Evolutionary conservation across 2,888 invertebrate species (phyloP), one percentile per base, ranked within the genome.

Genomic region (Corbicula japonica): DNA sequence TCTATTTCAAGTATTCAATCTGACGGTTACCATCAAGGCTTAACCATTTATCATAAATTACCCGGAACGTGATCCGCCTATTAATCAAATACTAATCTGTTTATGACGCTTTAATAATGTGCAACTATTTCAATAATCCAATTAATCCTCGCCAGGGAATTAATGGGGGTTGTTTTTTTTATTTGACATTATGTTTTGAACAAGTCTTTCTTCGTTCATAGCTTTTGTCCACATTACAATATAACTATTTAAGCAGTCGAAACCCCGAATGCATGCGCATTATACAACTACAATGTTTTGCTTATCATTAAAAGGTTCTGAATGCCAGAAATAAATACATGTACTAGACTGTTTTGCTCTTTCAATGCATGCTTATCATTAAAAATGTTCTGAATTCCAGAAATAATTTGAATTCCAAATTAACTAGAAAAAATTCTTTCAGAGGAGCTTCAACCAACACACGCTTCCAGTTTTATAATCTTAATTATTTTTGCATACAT

Each of bases 41-140:
- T 12, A 12, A 18, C 18, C 10, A 41, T n/a, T 48, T 21, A 5
- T 48, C 48, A 21, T 21, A 48, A 48, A 6, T 18, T 5, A 21
- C 6, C 10, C 18, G 8, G 8, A n/a, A n/a, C n/a, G n/a, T n/a
- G n/a, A n/a, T n/a, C n/a, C n/a, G n/a, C n/a, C n/a, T n/a, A n/a
- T n/a, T n/a, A n/a, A n/a, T n/a, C n/a, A n/a, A n/a, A n/a, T n/a
- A n/a, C n/a, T n/a, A n/a, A n/a, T n/a, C n/a, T n/a, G n/a, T n/a
- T n/a, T n/a, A n/a, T n/a, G n/a, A n/a, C 21, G 52, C 52, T 52
- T 6, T 52, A 52, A 52, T 52, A 12, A 18, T 52, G 28, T 52
- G 12, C 52, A 52, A 52, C 4, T 52, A 52, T 52, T 52, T 26
- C 26, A 52, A 23, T 52, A 26, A 52, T 52, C 52, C 28, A 12